These are phyloP conservation scores for Drosophila mauritiana DNA, from an alignment of 1,140 invertebrate species.

Conservation along the genomic window DNA sequence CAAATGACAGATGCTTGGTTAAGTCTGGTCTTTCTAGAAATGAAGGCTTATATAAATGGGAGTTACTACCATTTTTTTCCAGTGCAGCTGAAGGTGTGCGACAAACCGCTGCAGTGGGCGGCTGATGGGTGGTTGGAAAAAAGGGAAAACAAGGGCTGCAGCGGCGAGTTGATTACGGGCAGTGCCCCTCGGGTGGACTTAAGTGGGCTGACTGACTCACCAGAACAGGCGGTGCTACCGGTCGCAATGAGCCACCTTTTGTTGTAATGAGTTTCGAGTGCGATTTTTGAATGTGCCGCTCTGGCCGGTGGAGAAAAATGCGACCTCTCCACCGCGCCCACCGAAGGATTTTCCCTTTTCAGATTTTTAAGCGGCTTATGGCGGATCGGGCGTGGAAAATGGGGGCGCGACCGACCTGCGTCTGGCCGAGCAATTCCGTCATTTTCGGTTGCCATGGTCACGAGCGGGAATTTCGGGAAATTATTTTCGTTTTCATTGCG, in stretches of 20 bases:
- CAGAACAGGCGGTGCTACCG: conserved; percentile 10
- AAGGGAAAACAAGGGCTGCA: conserved; percentile 15
- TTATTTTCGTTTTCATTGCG: conserved; percentile 57
- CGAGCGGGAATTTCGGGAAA: conserved; percentile 32
- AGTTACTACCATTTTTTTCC: not conserved
- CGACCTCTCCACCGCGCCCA: not conserved
- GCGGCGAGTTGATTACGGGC: conserved; percentile 68
- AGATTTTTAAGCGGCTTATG: conserved; percentile 71
- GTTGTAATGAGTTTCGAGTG: conserved; percentile 81
- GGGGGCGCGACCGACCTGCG: conserved; percentile 1
- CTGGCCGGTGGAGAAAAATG: conserved; percentile 8
- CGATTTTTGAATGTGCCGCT: conserved; percentile 61
- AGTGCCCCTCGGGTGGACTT: conserved; percentile 59
- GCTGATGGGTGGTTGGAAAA: not conserved
- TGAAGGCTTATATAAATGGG: too few relatives aligned
- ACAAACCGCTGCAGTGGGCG: conserved; percentile 29
- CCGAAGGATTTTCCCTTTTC: conserved; percentile 27
- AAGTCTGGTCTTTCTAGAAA: too few relatives aligned
- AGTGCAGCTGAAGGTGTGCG: conserved; percentile 53
- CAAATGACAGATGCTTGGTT: too few relatives aligned
- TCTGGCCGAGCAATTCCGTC: conserved; percentile 30
- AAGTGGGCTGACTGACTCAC: conserved; percentile 57
- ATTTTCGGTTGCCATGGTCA: conserved; percentile 54
- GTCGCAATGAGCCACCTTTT: conserved; percentile 77
- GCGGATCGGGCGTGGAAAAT: conserved; percentile 1